A percentile compares a stretch with the other conserved stretches of the same genome.
Evolutionary conservation across 2,888 invertebrate species (phyloP).

Genomic region (Argyresthia albistria): DNA sequence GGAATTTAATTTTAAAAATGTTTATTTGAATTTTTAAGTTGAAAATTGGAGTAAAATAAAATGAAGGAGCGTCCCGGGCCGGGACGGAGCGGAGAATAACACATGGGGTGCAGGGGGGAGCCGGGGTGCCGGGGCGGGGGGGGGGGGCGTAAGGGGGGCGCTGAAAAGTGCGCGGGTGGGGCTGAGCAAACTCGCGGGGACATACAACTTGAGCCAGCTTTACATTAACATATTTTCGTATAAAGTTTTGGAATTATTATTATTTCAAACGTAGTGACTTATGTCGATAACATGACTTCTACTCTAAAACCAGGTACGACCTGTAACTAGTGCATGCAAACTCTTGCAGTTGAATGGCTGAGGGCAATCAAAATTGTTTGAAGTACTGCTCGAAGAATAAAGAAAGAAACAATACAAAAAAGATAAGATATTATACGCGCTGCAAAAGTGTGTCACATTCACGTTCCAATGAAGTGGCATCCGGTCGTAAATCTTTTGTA

Average conservation of each 20-base stretch:
- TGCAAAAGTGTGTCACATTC: slow-evolving; percentile 61
- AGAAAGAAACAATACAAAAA: slow-evolving; percentile 15
- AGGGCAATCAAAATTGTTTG: too few relatives aligned
- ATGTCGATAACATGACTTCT: too few relatives aligned
- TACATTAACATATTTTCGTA: too few relatives aligned
- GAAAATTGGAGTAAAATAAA: slow-evolving; percentile 71
- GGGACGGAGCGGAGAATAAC: slow-evolving; percentile 59
- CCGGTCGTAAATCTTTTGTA: slow-evolving; percentile 62
- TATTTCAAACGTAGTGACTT: too few relatives aligned
- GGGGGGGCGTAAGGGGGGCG: slow-evolving; percentile 45
- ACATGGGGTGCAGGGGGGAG: slow-evolving; percentile 25
- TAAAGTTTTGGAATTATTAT: too few relatives aligned
- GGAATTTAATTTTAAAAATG: slow-evolving; percentile 34
- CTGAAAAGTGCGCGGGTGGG: slow-evolving; percentile 72
- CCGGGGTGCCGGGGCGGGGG: slow-evolving; percentile 41
- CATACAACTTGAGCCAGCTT: slow-evolving; percentile 26
- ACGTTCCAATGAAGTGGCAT: slow-evolving; percentile 60
- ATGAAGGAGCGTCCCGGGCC: slow-evolving; percentile 68
- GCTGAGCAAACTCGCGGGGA: slow-evolving; percentile 73
- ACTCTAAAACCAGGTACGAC: background rate
- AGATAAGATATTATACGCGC: slow-evolving; percentile 46
- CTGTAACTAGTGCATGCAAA: background rate
- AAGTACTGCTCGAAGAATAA: slow-evolving; percentile 6
- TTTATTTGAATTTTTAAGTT: slow-evolving; percentile 67
- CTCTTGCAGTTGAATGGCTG: too few relatives aligned